Percentiles rank a stretch among this genome's conserved stretches.
Evolutionary conservation across 2,797 vertebrate species (phyloP).

Genomic region (Pantherophis vulpinus): DNA sequence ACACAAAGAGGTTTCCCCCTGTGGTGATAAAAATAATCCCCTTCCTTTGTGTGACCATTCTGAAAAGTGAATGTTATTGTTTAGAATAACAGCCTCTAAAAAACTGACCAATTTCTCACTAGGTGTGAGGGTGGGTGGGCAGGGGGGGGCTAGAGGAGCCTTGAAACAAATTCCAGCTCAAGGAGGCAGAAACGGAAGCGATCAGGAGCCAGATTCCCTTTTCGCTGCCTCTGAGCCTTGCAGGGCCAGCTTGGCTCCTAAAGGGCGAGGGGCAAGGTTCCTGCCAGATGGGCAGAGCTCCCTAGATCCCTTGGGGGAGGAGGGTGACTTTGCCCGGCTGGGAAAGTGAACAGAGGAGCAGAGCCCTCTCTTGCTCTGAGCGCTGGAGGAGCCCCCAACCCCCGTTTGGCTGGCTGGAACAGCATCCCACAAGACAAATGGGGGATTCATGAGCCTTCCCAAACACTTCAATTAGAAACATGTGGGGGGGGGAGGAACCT

Average conservation of each 20-base stretch:
- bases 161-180: slow-evolving; percentile 51
- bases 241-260: neutral
- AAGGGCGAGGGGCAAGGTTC: neutral
- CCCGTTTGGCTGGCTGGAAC: neutral
- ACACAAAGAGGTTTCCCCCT: neutral
- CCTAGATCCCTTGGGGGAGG: neutral
- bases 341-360: neutral
- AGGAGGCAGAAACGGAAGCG: slow-evolving; percentile 65
- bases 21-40: neutral
- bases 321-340: neutral
- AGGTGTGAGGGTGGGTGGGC: slow-evolving; percentile 43
- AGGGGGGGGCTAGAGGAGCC: slow-evolving; percentile 32
- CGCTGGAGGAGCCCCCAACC: too few relatives aligned
- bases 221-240: neutral
- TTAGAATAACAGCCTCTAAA: slow-evolving; percentile 38
- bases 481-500: neutral
- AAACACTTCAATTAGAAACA: neutral
- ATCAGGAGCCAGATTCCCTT: neutral
- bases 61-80: slow-evolving; percentile 25
- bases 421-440: neutral
- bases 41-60: neutral
- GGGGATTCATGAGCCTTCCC: neutral
- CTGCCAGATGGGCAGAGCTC: neutral
- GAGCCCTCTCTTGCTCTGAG: too few relatives aligned
- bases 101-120: slow-evolving; percentile 60